Conservation (phyloP, 2,797 vertebrate species). For the Enteromius treurensis region DNA sequence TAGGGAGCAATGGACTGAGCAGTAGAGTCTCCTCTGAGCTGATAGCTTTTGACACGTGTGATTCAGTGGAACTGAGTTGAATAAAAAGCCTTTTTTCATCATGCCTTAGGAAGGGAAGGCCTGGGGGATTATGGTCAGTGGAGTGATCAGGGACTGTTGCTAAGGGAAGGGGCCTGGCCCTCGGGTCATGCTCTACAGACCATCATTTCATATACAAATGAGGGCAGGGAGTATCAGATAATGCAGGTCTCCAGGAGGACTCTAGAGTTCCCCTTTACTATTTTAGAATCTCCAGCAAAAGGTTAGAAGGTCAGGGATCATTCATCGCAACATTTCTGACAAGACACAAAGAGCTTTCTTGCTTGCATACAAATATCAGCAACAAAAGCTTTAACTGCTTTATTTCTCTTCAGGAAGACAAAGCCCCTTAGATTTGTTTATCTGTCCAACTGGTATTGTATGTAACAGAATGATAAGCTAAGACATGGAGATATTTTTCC, state of each 20-base stretch:
- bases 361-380: conserved; percentile 21
- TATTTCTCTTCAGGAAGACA: conserved; percentile 70
- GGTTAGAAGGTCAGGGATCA: conserved; percentile 69
- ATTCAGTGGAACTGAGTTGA: conserved; percentile 54
- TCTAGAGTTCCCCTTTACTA: conserved; percentile 61
- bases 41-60: conserved; percentile 63
- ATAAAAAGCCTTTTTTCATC: conserved; percentile 51
- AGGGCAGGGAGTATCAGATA: conserved; percentile 68
- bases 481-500: conserved; percentile 13
- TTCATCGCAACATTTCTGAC: conserved; percentile 44
- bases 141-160: conserved; percentile 64
- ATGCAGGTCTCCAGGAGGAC: conserved; percentile 66
- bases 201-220: conserved; percentile 73
- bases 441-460: conserved; percentile 63
- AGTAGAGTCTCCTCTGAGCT: conserved; percentile 47
- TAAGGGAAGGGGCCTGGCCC: conserved; percentile 56
- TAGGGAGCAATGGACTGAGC: conserved; percentile 27
- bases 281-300: conserved; percentile 56
- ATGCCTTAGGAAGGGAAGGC: conserved; percentile 57
- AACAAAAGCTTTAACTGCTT: conserved; percentile 56
- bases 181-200: conserved; percentile 70
- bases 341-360: conserved; percentile 23
- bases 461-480: conserved; percentile 8
- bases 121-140: conserved; percentile 68
- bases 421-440: conserved; percentile 70